A percentile compares a stretch with the other conserved stretches of the same genome.
These are phyloP conservation scores for Oscheius myriophilus DNA, from an alignment of 2,888 invertebrate genomes.

Conservation along the genomic window DNA sequence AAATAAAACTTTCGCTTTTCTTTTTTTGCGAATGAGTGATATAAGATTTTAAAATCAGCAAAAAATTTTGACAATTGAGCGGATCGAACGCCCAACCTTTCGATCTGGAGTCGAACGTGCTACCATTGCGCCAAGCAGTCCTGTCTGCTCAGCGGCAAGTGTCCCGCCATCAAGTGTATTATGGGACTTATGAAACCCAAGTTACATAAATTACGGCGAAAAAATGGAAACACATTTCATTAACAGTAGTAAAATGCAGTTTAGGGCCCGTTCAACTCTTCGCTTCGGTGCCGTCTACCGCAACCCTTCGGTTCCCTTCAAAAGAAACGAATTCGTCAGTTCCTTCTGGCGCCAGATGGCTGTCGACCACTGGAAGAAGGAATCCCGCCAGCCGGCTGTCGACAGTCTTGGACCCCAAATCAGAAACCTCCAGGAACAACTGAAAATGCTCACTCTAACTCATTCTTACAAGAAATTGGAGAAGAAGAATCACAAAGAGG, in stretches of 20 bases:
- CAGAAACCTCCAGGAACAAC: slow-evolving; percentile 22
- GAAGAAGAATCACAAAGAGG: slow-evolving; percentile 12
- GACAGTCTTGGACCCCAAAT: slow-evolving; percentile 34
- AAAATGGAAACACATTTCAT: not conserved
- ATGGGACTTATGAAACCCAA: too few relatives aligned
- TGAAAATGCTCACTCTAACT: slow-evolving; percentile 20
- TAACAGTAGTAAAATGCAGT: too few relatives aligned
- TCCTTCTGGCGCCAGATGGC: slow-evolving; percentile 50
- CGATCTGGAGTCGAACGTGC: slow-evolving; percentile 48
- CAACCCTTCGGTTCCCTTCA: slow-evolving; percentile 64
- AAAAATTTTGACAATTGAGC: slow-evolving; percentile 23
- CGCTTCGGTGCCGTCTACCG: slow-evolving; percentile 55
- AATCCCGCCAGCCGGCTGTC: not conserved
- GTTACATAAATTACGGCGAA: too few relatives aligned
- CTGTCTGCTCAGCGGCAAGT: not conserved
- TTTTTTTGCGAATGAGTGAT: too few relatives aligned
- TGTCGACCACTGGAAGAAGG: slow-evolving; percentile 51
- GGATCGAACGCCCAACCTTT: slow-evolving; percentile 45
- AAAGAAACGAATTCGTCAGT: slow-evolving; percentile 40
- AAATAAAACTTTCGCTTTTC: too few relatives aligned
- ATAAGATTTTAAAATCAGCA: not conserved
- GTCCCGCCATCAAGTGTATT: too few relatives aligned
- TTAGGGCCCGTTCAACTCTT: slow-evolving; percentile 31
- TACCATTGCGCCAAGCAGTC: slow-evolving; percentile 46
- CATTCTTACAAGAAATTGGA: slow-evolving; percentile 28